These are phyloP conservation scores for Cyprinella venusta DNA, from an alignment of 2,797 vertebrate genomes.

Conservation along the genomic window DNA sequence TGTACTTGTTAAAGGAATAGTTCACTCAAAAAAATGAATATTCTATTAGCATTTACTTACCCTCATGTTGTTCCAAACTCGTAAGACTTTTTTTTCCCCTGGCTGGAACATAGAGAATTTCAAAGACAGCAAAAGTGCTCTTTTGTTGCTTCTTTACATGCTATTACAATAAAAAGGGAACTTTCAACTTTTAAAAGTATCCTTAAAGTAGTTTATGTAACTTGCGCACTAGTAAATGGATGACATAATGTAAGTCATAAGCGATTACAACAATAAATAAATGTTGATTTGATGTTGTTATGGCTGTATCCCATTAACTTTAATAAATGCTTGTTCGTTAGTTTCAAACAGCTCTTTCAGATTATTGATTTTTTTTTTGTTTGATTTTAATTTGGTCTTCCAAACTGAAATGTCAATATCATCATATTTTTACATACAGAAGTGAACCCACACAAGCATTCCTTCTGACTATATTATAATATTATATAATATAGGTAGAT, in stretches of 20 bases:
- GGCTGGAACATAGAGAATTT: no score
- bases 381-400: background rate
- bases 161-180: background rate
- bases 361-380: background rate
- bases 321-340: background rate
- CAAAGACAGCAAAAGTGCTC: background rate
- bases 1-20: constrained; percentile 2
- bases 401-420: background rate
- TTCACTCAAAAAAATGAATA: background rate
- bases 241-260: no score
- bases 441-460: background rate
- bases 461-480: background rate
- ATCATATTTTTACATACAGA: background rate
- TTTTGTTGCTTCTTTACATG: background rate
- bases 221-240: background rate
- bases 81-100: background rate
- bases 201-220: background rate
- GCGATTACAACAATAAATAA: background rate
- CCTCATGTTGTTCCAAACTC: background rate
- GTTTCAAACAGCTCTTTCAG: background rate
- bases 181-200: background rate
- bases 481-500: background rate
- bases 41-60: background rate
- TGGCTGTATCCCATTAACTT: background rate
- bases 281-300: background rate